A percentile compares a stretch with the other conserved stretches of the same genome.
phyloP scores from a whole-genome alignment of 92 coral and sea anemone genomes.

The Meandrina meandrites region DNA sequence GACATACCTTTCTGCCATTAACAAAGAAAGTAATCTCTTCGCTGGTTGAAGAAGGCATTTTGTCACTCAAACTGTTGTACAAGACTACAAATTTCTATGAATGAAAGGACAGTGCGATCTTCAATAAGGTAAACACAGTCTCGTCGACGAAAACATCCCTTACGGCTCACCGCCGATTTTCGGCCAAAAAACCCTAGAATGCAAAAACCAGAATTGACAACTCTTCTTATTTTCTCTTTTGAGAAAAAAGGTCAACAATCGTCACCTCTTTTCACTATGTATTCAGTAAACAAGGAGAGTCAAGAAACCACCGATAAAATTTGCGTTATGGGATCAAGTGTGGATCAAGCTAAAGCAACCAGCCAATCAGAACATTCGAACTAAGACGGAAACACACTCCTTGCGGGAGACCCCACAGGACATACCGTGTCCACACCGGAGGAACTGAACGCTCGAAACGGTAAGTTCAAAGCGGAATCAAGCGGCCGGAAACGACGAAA shows the following conservation, averaged over 20 bases:
- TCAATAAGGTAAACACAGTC: not conserved
- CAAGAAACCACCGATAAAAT: not conserved
- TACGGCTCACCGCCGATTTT: not conserved
- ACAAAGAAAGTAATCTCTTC: slow-evolving; percentile 63
- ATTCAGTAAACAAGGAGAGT: not conserved
- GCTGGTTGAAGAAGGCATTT: slow-evolving; percentile 29
- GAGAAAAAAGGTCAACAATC: not conserved
- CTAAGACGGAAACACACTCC: not conserved
- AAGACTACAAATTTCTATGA: not conserved
- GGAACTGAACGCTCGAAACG: no score
- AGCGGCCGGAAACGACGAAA: no score
- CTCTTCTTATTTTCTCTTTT: not conserved
- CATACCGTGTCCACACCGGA: no score
- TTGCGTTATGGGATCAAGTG: not conserved
- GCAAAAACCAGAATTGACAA: not conserved
- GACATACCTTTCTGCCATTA: slow-evolving; percentile 67
- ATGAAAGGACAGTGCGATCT: not conserved
- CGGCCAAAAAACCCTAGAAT: not conserved
- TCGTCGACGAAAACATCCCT: not conserved
- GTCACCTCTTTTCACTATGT: not conserved
- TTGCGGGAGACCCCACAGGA: not conserved
- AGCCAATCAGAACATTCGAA: slow-evolving; percentile 13
- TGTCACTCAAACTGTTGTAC: not conserved
- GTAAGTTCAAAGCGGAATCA: not conserved
- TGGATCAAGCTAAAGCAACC: not conserved